phyloP scores from a whole-genome alignment of 2,888 invertebrate genomes.

The Apamea sordens region DNA sequence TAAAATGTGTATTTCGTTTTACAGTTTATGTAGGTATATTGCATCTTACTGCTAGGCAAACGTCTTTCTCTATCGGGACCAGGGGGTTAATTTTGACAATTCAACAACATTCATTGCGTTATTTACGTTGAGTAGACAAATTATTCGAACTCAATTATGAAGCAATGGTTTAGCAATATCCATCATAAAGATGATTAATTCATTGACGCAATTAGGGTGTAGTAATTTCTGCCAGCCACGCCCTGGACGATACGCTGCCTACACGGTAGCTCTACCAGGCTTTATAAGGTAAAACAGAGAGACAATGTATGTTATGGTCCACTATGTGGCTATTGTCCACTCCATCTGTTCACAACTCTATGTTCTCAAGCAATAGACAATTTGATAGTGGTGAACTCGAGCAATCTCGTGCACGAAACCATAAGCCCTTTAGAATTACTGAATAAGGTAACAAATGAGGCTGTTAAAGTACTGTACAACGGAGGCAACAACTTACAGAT shows the following conservation, averaged over 20 bases:
- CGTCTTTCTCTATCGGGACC: not conserved
- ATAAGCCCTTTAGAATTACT: constrained; percentile 24
- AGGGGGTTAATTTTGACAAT: not conserved
- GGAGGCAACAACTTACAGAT: constrained; percentile 35
- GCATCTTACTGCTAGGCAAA: not conserved
- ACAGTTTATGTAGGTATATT: not conserved
- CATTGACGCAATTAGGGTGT: not conserved
- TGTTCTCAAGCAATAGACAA: not conserved
- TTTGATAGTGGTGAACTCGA: not conserved
- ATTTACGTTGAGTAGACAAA: not conserved
- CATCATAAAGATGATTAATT: not conserved
- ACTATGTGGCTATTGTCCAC: not conserved
- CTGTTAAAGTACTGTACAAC: not conserved
- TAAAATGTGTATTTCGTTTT: not conserved
- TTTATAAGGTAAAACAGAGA: not conserved
- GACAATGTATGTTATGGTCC: not conserved
- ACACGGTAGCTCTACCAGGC: not conserved
- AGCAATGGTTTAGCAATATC: not conserved
- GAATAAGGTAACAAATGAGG: constrained; percentile 23
- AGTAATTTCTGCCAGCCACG: not conserved
- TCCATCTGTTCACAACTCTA: not conserved
- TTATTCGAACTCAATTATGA: not conserved
- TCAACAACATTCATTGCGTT: not conserved
- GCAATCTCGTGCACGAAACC: constrained; percentile 13
- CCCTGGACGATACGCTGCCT: not conserved